Evolutionary conservation across 2,888 invertebrate species (phyloP), one percentile per base, ranked within the genome.

Genomic region (Lacanobia oleracea): DNA sequence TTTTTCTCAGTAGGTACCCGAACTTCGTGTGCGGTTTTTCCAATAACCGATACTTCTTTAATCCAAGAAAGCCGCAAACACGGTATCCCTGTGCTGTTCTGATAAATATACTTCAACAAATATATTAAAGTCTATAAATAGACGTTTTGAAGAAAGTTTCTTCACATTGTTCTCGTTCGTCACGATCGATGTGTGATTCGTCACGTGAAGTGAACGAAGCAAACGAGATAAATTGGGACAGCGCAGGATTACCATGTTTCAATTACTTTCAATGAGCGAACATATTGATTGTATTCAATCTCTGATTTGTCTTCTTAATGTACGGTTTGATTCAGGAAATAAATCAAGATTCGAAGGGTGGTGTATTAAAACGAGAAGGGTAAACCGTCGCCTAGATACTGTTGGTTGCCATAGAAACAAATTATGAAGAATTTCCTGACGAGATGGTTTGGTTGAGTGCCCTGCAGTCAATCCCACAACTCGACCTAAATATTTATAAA

Each of bases 181-280:
- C 12, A 40, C 67, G 40, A 40, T 51, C 51, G 43, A 63, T 73
- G 43, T 33, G 50, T 43, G 16, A 43, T n/a, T 33, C 33, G 51
- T 51, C 18, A 23, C 33, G 23, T 45, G 21, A 63, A 12, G 51
- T 12, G 21, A 7, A 8, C 27, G 2, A 51, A 50, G 68, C 54
- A 56, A 50, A 37, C 33, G 33, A 57, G 37, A 18, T 43, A 23
- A 60, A 56, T 27, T 61, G n/a, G 10, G 23, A 23, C 54, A 37
- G 43, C 10, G 14, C 0, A 43, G 72, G 61, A 56, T 70, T 18
- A 70, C 3, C 50, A 43, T 61, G 37, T 75, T 59, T 51, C 23
- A 77, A 56, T 60, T 54, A 54, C 21, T 66, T 37, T 56, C 27
- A 68, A 50, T 50, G 27, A 67, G 33, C 21, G 27, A 67, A 77